Conservation (phyloP, 2,888 invertebrate genomes). For the Cheilosia impressa region DNA sequence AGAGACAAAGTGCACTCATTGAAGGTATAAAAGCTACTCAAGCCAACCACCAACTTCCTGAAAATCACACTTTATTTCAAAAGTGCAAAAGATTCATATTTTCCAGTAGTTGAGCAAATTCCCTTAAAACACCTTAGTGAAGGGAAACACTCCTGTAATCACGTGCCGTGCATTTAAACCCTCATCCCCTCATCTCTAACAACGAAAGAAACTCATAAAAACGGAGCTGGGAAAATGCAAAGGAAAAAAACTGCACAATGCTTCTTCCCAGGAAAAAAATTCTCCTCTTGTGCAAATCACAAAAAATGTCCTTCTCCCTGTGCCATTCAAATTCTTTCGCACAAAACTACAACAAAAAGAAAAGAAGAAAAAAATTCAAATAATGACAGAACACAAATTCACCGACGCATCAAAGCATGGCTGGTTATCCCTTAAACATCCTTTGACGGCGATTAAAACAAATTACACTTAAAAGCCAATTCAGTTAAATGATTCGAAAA, state of each 20-base stretch:
- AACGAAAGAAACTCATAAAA: no score
- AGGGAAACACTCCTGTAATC: not conserved
- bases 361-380: no score
- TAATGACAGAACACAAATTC: not conserved
- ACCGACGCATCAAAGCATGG: not conserved
- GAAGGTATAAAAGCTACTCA: no score
- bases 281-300: not conserved
- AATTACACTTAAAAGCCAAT: constrained; percentile 46
- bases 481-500: constrained; percentile 55
- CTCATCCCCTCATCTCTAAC: not conserved
- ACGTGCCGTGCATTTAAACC: constrained; percentile 7
- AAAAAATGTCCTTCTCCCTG: not conserved
- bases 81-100: no score
- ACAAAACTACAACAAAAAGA: not conserved
- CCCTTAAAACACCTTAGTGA: not conserved
- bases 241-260: not conserved
- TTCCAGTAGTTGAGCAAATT: no score
- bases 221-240: not conserved
- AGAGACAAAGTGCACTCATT: no score
- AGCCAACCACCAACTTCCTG: no score
- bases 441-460: not conserved
- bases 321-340: not conserved
- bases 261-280: not conserved
- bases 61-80: no score
- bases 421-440: constrained; percentile 2